Conservation (phyloP, 2,113 vertebrate genomes). For the Sylvia atricapilla region DNA sequence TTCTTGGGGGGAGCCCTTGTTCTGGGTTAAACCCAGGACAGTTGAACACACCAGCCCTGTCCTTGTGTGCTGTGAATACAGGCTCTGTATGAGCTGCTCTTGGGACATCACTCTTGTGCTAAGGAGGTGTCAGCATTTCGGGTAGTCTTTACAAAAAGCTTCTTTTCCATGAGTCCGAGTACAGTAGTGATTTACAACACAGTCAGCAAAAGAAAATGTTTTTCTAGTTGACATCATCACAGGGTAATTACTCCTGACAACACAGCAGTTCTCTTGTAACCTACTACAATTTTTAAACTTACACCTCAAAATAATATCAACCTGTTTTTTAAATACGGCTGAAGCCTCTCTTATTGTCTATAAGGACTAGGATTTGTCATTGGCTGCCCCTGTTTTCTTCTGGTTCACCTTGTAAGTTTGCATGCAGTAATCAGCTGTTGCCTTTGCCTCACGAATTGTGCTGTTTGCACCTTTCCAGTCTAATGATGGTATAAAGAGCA, state of each 20-base stretch:
- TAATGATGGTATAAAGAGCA: not conserved
- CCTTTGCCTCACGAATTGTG: not conserved
- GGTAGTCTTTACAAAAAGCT: not conserved
- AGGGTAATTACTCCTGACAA: not conserved
- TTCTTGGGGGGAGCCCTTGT: not conserved
- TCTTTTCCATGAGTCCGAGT: not conserved
- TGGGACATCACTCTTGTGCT: not conserved
- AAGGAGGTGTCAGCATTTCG: not conserved
- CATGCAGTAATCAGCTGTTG: not conserved
- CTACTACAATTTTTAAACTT: not conserved
- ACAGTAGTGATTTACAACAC: not conserved
- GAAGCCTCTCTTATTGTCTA: accelerated
- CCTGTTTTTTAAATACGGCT: not conserved
- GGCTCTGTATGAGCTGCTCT: not conserved
- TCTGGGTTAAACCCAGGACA: not conserved
- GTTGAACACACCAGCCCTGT: not conserved
- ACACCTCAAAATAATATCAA: not conserved
- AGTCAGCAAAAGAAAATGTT: not conserved
- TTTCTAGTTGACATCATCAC: not conserved
- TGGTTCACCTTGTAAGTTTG: not conserved
- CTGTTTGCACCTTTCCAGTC: not conserved
- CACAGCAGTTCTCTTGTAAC: not conserved
- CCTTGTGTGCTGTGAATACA: not conserved
- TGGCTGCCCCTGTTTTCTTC: not conserved
- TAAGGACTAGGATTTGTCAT: not conserved